Conservation (phyloP, 2,888 invertebrate species). For the Synanthedon formicaeformis region DNA sequence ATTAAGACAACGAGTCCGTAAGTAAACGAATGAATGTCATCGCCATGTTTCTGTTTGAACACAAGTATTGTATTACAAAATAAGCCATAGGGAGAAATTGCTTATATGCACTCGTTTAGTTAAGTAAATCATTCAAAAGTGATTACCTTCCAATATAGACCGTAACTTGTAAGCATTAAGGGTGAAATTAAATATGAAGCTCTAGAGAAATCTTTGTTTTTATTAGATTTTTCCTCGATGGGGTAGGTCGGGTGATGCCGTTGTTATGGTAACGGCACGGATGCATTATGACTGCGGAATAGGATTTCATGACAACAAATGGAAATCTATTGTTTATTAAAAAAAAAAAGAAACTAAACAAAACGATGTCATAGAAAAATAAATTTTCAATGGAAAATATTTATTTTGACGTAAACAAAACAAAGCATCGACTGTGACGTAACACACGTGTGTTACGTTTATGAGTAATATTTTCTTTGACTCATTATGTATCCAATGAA, state of each 20-base stretch:
- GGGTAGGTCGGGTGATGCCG: conserved; percentile 33
- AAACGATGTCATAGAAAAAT: too few species aligned
- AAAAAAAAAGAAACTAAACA: too few species aligned
- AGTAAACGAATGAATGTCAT: neutral
- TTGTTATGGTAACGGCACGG: conserved; percentile 32
- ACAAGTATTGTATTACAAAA: neutral
- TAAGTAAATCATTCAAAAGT: conserved; percentile 15
- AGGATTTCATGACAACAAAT: conserved; percentile 8
- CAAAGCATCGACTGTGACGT: too few species aligned
- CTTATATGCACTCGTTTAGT: conserved; percentile 3
- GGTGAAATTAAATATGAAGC: neutral
- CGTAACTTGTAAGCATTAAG: neutral
- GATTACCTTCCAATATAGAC: neutral
- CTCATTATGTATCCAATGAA: too few species aligned
- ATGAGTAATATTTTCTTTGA: too few species aligned
- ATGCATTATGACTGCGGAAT: conserved; percentile 6
- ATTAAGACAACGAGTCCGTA: too few species aligned
- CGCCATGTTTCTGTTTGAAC: neutral
- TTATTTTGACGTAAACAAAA: too few species aligned
- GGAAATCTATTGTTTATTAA: too few species aligned
- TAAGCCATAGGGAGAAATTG: neutral
- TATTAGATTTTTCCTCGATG: conserved; percentile 37
- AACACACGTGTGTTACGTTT: too few species aligned
- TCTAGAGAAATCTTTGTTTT: conserved; percentile 18
- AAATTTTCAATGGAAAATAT: too few species aligned